Percentiles rank a stretch among this genome's conserved stretches.
These are phyloP conservation scores for Sinhomidia bicolor DNA, from an alignment of 2,888 invertebrate genomes.

Conservation along the genomic window DNA sequence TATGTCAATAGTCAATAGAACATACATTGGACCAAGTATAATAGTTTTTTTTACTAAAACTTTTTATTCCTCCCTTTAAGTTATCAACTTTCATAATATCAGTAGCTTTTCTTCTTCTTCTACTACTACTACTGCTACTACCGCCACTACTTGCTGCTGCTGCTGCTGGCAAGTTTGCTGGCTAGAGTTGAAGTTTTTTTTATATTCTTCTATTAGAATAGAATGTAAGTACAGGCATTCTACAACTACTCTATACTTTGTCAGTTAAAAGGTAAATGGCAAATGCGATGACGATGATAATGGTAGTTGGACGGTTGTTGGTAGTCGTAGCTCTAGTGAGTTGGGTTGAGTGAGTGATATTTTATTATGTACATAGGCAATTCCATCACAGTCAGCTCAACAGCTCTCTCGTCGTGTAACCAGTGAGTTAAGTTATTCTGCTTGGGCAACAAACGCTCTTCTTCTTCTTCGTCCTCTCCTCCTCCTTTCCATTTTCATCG, in stretches of 20 bases:
- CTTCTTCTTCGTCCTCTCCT: no score
- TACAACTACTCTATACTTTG: no score
- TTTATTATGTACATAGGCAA: slow-evolving; percentile 18
- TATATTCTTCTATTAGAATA: neutral
- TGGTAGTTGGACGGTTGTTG: no score
- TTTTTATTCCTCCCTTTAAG: neutral
- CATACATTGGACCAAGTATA: neutral
- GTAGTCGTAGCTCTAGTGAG: no score
- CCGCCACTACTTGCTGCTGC: neutral
- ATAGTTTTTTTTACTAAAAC: neutral
- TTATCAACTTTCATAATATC: neutral
- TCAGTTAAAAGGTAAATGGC: slow-evolving; percentile 18
- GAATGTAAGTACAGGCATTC: no score
- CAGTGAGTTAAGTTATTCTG: slow-evolving; percentile 23
- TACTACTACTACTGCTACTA: no score
- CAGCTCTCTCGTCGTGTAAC: slow-evolving; percentile 21
- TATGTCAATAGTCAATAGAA: slow-evolving; percentile 18
- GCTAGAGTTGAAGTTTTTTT: neutral
- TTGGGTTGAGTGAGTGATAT: neutral
- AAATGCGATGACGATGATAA: slow-evolving; percentile 23
- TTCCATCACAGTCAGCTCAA: slow-evolving; percentile 45
- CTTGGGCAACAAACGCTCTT: slow-evolving; percentile 27
- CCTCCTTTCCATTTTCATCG: slow-evolving; percentile 23
- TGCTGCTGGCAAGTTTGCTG: neutral
- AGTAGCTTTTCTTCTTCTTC: no score